Evolutionary conservation across 1,140 invertebrate genomes (phyloP).

Genomic region (Neelides sp.): DNA sequence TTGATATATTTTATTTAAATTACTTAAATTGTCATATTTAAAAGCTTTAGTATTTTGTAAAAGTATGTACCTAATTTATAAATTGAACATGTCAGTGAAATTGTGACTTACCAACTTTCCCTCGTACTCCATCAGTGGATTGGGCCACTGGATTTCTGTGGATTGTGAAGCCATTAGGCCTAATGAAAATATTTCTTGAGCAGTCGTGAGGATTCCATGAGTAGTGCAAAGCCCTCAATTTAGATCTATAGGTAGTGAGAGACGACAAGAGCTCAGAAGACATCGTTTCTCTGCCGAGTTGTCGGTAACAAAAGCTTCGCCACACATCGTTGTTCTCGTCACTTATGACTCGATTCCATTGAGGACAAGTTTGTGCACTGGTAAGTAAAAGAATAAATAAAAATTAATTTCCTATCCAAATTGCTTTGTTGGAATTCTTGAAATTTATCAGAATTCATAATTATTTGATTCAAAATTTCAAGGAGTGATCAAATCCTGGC

Average conservation of each 20-base stretch:
- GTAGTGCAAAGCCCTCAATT: conserved; percentile 85
- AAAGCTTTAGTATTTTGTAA: no score
- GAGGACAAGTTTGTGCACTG: conserved; percentile 79
- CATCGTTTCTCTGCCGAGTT: conserved; percentile 76
- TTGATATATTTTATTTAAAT: no score
- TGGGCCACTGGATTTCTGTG: conserved; percentile 97
- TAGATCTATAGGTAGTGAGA: conserved; percentile 81
- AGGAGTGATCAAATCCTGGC: no score
- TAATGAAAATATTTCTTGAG: conserved; percentile 91
- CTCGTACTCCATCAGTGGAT: conserved; percentile 90
- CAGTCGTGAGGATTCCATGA: conserved; percentile 96
- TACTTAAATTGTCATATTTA: no score
- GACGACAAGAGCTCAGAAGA: conserved; percentile 84
- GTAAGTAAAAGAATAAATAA: no score
- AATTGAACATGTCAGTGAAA: background rate
- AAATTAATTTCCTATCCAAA: no score
- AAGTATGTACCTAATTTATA: no score
- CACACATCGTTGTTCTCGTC: conserved; percentile 94
- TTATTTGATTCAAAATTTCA: no score
- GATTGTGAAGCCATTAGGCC: conserved; percentile 91
- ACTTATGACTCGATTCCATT: conserved; percentile 77
- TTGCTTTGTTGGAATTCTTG: no score
- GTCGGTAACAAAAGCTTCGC: conserved; percentile 75
- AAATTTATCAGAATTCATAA: no score
- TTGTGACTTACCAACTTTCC: conserved; percentile 54